These are phyloP conservation scores for Numenius arquata DNA, from an alignment of 2,113 vertebrate species.

Conservation along the genomic window DNA sequence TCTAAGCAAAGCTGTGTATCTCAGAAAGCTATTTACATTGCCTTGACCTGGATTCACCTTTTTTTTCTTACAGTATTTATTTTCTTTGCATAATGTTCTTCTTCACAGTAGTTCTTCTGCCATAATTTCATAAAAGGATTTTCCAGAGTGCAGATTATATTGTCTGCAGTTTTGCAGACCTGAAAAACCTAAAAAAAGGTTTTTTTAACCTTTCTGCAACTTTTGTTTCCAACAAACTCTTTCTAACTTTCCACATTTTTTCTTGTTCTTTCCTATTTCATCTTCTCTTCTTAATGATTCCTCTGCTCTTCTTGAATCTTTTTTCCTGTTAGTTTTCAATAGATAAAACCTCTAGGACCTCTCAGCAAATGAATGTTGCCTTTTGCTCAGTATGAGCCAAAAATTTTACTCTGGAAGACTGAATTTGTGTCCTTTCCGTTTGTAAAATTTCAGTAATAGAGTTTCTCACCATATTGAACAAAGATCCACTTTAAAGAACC, in stretches of 20 bases:
- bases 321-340: neutral
- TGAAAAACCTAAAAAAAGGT: too few relatives aligned
- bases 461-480: neutral
- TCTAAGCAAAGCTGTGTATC: neutral
- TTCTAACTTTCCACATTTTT: neutral
- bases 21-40: conserved; percentile 11
- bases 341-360: neutral
- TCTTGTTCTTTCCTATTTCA: neutral
- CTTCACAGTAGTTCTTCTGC: neutral
- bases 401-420: neutral
- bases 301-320: neutral
- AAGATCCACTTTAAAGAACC: neutral
- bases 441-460: neutral
- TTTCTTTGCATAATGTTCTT: neutral
- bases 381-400: neutral
- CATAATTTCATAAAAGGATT: neutral
- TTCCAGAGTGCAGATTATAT: neutral
- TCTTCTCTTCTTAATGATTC: neutral
- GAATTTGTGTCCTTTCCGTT: neutral
- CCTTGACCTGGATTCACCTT: conserved; percentile 32
- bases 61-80: neutral
- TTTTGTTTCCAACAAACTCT: neutral
- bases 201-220: neutral
- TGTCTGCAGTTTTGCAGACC: neutral
- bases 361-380: neutral